Conservation (phyloP, 2,797 vertebrate species). For the Danio aesculapii region DNA sequence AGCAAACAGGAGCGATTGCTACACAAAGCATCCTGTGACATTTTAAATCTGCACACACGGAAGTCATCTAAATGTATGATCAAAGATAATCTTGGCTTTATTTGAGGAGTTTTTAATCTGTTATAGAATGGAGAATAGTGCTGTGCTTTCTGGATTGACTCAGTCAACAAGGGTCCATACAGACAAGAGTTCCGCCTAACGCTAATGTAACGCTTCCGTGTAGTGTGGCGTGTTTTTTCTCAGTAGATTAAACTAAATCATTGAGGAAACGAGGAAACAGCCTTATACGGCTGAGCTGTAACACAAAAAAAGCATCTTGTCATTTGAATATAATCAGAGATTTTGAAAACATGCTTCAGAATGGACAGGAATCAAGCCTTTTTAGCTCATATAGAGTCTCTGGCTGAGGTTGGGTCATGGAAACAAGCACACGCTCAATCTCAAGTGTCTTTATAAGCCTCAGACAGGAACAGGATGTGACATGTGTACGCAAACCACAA, state of each 20-base stretch:
- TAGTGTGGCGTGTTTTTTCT: constrained; percentile 49
- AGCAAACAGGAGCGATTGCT: constrained; percentile 15
- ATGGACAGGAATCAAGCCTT: constrained; percentile 39
- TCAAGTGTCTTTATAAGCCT: constrained; percentile 56
- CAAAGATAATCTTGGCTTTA: not conserved
- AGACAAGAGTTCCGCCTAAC: constrained; percentile 7
- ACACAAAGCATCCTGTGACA: constrained; percentile 38
- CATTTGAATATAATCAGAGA: constrained; percentile 27
- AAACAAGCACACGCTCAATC: constrained; percentile 11
- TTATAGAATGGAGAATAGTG: constrained; percentile 7
- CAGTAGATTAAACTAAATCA: constrained; percentile 25
- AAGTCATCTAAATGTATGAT: constrained; percentile 36
- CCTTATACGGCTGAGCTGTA: constrained; percentile 31
- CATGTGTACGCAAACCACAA: constrained; percentile 64
- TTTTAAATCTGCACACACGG: constrained; percentile 21
- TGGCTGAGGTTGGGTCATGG: constrained; percentile 33
- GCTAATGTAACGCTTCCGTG: constrained; percentile 7
- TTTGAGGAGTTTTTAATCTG: constrained; percentile 29
- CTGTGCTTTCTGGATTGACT: constrained; percentile 27
- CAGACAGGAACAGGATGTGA: constrained; percentile 45
- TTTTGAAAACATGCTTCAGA: constrained; percentile 55
- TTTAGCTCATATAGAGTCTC: constrained; percentile 47
- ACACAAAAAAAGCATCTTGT: constrained; percentile 33
- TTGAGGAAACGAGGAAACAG: not conserved
- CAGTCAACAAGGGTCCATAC: not conserved